Base-by-base conservation (phyloP, 2,888 invertebrate species). In the Elysia crispata region DNA sequence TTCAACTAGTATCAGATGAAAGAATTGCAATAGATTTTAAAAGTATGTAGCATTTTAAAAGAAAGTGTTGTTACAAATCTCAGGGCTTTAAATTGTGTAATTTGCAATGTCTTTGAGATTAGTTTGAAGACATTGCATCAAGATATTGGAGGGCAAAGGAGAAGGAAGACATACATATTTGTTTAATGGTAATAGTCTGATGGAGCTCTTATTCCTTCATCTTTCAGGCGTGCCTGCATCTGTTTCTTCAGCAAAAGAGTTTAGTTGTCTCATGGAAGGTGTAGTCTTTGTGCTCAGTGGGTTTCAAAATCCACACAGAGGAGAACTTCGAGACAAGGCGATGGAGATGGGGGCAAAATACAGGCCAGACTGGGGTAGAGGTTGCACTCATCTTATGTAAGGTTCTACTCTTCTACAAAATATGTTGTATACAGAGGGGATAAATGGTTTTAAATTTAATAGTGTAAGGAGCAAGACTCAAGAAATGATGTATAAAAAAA, bases 311-410 rank as follows among this genome's bases (percentile, higher is more conserved):
- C 97, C 97, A 5, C 94, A 94, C 81, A 94, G 97, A 74, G 94
- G 94, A 0, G 92, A 93, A 81, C 89, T 97, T 73, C 93, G 97
- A 54, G 94, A 94, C 83, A 94, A 94, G 85, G 96, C 96, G 8
- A 80, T 95, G 3, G 94, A 94, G 77, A 94, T 98, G 94, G 97
- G 97, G 1, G 97, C 96, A 0, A 93, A 93, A 85, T 97, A 96
- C 90, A 94, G 94, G 90, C 93, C 94, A 0, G 95, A 96, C 92
- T 97, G 97, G 97, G 89, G 94, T 75, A 89, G 92, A 25, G 91
- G 90, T 33, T 96, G 96, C 91, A 97, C 97, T 8, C 97, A 97
- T 93, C 94, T 98, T 84, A 94, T 98, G 96, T 97, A 92, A 93
- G 95, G 93, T 33, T 11, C 6, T 6, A 41, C 41, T 6, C 41